These are phyloP conservation scores for Wiebesia pumilae DNA, from an alignment of 1,140 invertebrate genomes.

Conservation along the genomic window DNA sequence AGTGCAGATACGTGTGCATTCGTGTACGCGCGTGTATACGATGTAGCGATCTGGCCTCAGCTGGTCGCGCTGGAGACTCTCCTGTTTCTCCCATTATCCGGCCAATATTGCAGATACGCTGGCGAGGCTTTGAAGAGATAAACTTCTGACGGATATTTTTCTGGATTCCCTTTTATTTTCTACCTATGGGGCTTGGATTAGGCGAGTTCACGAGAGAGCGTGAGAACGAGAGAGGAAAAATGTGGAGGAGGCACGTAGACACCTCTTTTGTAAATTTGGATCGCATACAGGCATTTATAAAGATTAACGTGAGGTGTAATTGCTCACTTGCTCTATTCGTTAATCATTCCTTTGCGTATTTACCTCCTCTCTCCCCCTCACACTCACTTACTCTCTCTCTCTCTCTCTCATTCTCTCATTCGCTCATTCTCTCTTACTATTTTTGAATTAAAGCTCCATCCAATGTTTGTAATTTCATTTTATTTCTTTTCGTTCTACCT, in stretches of 20 bases:
- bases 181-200: conserved; percentile 11
- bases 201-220: background rate
- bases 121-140: conserved; percentile 10
- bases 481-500: background rate
- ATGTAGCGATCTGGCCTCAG: conserved; percentile 60
- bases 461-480: conserved; percentile 22
- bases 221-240: background rate
- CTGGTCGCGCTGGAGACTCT: conserved; percentile 59
- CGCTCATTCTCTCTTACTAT: background rate
- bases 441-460: conserved; percentile 3
- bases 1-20: background rate
- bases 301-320: conserved; percentile 41
- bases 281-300: conserved; percentile 30
- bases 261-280: conserved; percentile 38
- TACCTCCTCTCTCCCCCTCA: background rate
- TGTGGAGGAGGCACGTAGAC: background rate
- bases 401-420: no score
- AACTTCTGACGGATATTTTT: conserved; percentile 18
- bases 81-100: conserved; percentile 64
- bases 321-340: conserved; percentile 26
- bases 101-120: conserved; percentile 59
- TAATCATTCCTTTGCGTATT: conserved; percentile 26
- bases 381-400: no score
- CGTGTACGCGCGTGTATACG: background rate
- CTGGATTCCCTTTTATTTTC: background rate